Evolutionary conservation across 2,113 vertebrate genomes (phyloP).

Genomic region (Muntiacus reevesi): DNA sequence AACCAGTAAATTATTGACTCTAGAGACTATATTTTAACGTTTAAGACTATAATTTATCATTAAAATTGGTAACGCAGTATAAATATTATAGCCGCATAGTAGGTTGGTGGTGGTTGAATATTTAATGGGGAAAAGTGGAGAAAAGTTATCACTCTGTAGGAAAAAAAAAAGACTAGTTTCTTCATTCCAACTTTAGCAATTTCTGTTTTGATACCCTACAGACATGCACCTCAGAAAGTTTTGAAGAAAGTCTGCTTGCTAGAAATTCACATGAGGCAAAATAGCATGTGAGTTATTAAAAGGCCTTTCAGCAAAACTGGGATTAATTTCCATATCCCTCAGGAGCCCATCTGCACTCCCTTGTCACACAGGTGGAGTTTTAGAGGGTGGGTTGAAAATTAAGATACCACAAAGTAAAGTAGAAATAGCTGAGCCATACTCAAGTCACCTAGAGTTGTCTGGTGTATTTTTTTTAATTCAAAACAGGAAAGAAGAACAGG

Average conservation of each 20-base stretch:
- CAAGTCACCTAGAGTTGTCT: constrained; percentile 48
- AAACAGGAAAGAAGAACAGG: constrained; percentile 29
- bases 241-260: constrained; percentile 72
- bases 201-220: constrained; percentile 57
- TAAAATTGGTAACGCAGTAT: not conserved
- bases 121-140: not conserved
- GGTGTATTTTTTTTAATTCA: constrained; percentile 56
- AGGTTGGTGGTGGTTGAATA: not conserved
- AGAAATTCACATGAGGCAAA: constrained; percentile 74
- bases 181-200: constrained; percentile 31
- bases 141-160: not conserved
- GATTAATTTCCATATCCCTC: constrained; percentile 80
- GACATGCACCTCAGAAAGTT: constrained; percentile 67
- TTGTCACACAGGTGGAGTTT: constrained; percentile 77
- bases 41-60: not conserved
- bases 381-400: constrained; percentile 75
- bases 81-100: not conserved
- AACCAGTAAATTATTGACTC: not conserved
- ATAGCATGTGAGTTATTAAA: constrained; percentile 81
- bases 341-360: constrained; percentile 68
- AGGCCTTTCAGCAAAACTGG: constrained; percentile 75
- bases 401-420: constrained; percentile 77
- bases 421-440: constrained; percentile 64
- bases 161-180: constrained; percentile 8
- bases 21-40: not conserved